Conservation (phyloP, 2,888 invertebrate species). For the Lepetodrilus schrolli region DNA sequence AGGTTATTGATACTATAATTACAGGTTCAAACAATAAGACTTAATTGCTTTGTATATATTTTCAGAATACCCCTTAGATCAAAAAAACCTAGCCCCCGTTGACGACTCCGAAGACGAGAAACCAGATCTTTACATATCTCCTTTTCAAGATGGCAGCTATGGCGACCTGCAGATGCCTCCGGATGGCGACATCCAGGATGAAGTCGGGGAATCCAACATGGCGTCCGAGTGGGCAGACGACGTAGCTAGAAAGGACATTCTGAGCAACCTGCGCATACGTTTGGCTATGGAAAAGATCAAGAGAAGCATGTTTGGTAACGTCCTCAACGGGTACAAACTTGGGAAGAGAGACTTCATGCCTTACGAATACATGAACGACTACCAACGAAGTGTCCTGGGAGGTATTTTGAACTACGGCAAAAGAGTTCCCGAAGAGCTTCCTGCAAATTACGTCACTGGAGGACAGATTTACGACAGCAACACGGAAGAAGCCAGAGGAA, state of each 20-base stretch:
- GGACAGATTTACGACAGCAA: conserved; percentile 15
- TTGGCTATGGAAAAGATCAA: not conserved
- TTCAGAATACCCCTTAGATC: too few relatives aligned
- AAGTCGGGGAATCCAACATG: too few relatives aligned
- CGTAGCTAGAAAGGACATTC: not conserved
- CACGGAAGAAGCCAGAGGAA: not conserved
- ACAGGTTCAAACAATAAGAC: too few relatives aligned
- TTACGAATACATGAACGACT: not conserved
- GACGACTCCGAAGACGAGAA: not conserved
- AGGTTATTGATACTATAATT: too few relatives aligned
- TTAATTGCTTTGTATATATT: too few relatives aligned
- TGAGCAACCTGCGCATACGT: not conserved
- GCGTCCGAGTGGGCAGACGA: not conserved
- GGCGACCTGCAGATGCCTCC: not conserved
- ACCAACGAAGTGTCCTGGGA: conserved; percentile 5
- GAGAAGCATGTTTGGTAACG: not conserved
- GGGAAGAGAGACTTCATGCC: conserved; percentile 27
- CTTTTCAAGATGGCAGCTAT: not conserved
- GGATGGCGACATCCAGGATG: not conserved
- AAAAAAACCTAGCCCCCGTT: too few relatives aligned
- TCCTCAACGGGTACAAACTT: conserved; percentile 31
- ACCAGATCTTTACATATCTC: not conserved
- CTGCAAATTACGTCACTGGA: conserved; percentile 3
- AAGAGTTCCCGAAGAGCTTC: not conserved
- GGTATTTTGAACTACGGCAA: not conserved